phyloP scores from a whole-genome alignment of 2,113 vertebrate species.

The Murina feae region DNA sequence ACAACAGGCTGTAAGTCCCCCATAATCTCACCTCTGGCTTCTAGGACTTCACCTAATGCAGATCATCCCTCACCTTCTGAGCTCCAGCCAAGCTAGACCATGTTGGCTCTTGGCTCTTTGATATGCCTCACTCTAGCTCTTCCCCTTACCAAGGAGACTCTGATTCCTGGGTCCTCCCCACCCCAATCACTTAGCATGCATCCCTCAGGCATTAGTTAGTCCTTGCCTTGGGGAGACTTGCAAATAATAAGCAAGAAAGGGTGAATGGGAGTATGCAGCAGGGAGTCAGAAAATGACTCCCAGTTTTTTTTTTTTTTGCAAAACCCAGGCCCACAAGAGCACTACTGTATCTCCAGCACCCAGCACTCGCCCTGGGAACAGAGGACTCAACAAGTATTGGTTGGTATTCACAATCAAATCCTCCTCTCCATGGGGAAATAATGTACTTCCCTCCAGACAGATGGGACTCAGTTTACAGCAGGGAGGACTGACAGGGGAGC shows the following conservation, averaged over 20 bases:
- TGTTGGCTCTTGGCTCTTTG: not conserved
- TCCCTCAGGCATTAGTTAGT: not conserved
- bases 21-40: not conserved
- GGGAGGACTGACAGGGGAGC: not conserved
- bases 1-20: not conserved
- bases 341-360: not conserved
- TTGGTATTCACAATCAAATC: not conserved
- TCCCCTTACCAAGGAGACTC: not conserved
- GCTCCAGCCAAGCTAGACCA: not conserved
- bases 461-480: not conserved
- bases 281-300: not conserved
- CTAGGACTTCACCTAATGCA: not conserved
- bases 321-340: not conserved
- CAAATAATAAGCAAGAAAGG: not conserved
- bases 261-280: not conserved
- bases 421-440: not conserved
- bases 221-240: not conserved
- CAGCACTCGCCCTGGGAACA: not conserved
- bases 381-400: not conserved
- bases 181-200: not conserved
- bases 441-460: not conserved
- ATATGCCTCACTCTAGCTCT: not conserved
- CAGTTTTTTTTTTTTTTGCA: not conserved
- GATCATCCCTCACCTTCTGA: not conserved
- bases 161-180: not conserved